These are phyloP conservation scores for Pyrgilauda ruficollis DNA, from an alignment of 2,113 vertebrate species.

Conservation along the genomic window DNA sequence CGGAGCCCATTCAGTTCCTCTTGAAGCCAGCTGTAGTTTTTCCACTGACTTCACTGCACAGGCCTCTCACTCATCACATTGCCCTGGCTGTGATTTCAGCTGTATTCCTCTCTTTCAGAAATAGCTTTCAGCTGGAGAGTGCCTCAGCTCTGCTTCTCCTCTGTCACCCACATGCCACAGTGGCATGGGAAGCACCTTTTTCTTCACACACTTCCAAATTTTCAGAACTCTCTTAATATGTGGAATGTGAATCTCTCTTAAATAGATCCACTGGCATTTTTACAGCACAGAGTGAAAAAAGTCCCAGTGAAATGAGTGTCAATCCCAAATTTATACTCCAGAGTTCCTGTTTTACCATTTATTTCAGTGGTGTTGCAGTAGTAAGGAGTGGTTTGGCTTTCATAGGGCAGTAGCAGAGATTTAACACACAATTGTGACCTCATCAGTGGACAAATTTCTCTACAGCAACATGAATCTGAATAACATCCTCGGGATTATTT, in stretches of 20 bases:
- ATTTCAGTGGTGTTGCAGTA: not conserved
- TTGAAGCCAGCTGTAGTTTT: constrained; percentile 17
- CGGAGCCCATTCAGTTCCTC: not conserved
- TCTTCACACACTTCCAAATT: not conserved
- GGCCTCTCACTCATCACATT: not conserved
- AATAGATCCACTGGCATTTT: not conserved
- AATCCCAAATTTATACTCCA: not conserved
- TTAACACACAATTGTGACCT: not conserved
- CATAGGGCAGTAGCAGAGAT: not conserved
- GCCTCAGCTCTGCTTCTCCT: not conserved
- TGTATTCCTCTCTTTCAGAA: not conserved
- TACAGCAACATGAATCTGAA: not conserved
- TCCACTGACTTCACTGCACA: not conserved
- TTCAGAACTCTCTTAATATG: not conserved
- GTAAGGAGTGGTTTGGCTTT: not conserved
- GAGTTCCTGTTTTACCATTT: not conserved
- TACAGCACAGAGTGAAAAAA: not conserved
- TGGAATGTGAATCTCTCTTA: not conserved
- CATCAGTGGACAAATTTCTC: not conserved
- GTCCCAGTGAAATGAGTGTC: not conserved
- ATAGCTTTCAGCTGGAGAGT: not conserved
- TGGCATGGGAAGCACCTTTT: not conserved
- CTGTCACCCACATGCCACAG: not conserved
- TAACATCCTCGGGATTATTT: not conserved
- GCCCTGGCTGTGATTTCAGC: not conserved